These are phyloP conservation scores for Episyrphus balteatus DNA, from an alignment of 1,140 invertebrate species.

Conservation along the genomic window DNA sequence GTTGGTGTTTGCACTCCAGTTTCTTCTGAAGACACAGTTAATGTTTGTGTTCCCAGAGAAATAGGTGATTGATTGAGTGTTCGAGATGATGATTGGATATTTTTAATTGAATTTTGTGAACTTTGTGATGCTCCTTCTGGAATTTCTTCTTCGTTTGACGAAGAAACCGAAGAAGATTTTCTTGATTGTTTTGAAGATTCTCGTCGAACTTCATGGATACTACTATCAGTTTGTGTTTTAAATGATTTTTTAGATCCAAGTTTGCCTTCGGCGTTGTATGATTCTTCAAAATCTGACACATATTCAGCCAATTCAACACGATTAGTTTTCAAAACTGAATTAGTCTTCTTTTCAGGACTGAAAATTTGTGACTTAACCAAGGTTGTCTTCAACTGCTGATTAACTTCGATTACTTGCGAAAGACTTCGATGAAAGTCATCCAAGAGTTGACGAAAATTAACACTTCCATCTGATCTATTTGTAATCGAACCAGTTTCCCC, in stretches of 20 bases:
- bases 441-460: slow-evolving; percentile 8
- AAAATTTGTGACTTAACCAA: slow-evolving; percentile 9
- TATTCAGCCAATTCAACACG: not conserved
- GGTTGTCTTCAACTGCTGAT: slow-evolving; percentile 12
- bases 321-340: not conserved
- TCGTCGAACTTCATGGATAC: no score
- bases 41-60: no score
- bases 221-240: not conserved
- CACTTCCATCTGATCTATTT: not conserved
- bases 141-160: not conserved
- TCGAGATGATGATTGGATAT: no score
- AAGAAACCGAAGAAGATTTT: not conserved
- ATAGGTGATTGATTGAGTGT: no score
- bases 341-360: not conserved
- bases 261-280: not conserved
- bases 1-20: no score
- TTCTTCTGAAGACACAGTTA: no score
- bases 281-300: slow-evolving; percentile 6
- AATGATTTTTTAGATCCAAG: not conserved
- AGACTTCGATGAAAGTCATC: slow-evolving; percentile 14
- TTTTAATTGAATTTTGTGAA: no score
- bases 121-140: no score
- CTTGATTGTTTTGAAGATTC: no score
- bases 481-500: not conserved
- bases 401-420: slow-evolving; percentile 15